A percentile compares a stretch with the other conserved stretches of the same genome.
Evolutionary conservation across 2,888 invertebrate genomes (phyloP).

Genomic region (Cantharis rufa): DNA sequence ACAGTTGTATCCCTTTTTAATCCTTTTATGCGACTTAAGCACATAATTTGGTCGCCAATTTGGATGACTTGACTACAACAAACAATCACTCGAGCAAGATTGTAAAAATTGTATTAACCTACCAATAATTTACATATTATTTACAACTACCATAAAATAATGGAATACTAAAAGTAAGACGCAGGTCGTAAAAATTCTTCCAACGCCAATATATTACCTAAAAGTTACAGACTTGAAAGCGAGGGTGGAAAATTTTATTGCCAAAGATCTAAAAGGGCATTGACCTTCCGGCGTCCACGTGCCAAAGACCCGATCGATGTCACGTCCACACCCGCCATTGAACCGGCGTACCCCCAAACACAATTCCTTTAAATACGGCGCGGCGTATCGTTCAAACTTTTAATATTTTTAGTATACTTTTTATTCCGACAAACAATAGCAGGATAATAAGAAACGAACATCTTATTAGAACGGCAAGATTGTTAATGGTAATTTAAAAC

Average conservation of each 20-base stretch:
- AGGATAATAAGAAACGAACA: neutral
- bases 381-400: neutral
- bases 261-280: slow-evolving; percentile 41
- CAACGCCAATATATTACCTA: neutral
- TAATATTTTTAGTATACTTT: neutral
- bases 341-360: slow-evolving; percentile 32
- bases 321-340: slow-evolving; percentile 40
- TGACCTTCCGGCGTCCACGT: slow-evolving; percentile 42
- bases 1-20: too few species aligned
- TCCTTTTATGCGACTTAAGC: too few species aligned
- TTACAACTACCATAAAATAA: neutral
- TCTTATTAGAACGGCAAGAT: neutral
- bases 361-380: neutral
- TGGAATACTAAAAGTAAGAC: neutral
- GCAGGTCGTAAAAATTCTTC: neutral
- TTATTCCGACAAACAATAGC: neutral
- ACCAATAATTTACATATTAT: neutral
- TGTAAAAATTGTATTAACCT: too few species aligned
- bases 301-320: slow-evolving; percentile 41
- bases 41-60: too few species aligned
- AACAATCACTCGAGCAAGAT: too few species aligned
- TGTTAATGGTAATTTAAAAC: neutral
- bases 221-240: neutral
- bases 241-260: slow-evolving; percentile 31
- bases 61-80: too few species aligned